Evolutionary conservation across 2,888 invertebrate genomes (phyloP), one percentile per base, ranked within the genome.

Genomic region (Ectemnius continuus): DNA sequence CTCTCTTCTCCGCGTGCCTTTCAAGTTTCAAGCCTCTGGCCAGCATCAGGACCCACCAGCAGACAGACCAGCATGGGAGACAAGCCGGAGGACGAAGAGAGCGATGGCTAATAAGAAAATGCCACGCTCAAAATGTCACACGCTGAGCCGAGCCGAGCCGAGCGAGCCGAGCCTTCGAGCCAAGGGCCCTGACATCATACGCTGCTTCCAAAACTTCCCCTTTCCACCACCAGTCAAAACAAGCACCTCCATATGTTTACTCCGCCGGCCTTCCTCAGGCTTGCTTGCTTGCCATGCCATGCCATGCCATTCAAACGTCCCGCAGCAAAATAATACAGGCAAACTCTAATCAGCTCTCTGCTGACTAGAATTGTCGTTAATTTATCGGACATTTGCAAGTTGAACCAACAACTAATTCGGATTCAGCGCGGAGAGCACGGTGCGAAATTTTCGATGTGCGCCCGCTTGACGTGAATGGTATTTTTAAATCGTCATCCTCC

Each of bases 101-200:
- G 70, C 64, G 58, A 64, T 61, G 61, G 70, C 63, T 71, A 76
- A 76, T 80, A 81, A 82, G 83, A 84, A 84, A 80, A 81, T 75
- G 78, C 76, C 80, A 77, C 69, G 76, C 76, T 83, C 82, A 79
- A 84, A 87, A 85, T 85, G 80, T 86, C 86, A 86, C 85, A 84
- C 79, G 84, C 84, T 67, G 81, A 83, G 82, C 61, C 61, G 28
- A n/a, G n/a, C n/a, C n/a, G 36, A 36, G 36, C 1, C 8, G 36
- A 36, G 36, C 1, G 81, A 83, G 82, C 61, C 61, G 36, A 36
- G 36, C 1, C 8, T 36, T 11, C 8, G 36, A 36, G 3, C 36
- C 6, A 36, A 23, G 8, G 28, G 5, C 63, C 70, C 71, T 83
- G 86, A 85, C 84, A 82, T 83, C 82, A 83, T 80, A 76, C 79